Conservation (phyloP, 2,888 invertebrate species). For the Steromphala cineraria region DNA sequence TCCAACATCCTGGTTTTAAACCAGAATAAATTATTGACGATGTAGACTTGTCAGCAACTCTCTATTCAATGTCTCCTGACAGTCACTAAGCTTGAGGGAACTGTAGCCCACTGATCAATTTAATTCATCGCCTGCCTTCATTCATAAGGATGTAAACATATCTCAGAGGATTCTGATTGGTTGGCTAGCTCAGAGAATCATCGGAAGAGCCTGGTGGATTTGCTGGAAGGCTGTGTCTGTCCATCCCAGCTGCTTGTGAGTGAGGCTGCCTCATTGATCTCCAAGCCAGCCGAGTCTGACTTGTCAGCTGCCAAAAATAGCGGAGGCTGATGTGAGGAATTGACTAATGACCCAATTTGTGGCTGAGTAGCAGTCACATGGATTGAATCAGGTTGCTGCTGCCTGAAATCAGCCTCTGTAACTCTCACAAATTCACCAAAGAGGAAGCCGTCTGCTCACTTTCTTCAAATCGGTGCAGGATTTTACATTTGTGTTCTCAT, state of each 20-base stretch:
- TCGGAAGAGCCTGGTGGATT: neutral
- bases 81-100: neutral
- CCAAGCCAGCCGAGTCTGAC: neutral
- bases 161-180: neutral
- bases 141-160: neutral
- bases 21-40: no score
- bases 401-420: no score
- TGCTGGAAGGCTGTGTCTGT: neutral
- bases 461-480: no score
- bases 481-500: no score
- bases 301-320: conserved; percentile 5
- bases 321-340: neutral
- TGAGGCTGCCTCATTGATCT: neutral
- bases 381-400: no score
- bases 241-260: neutral
- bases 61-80: no score
- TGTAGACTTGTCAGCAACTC: no score
- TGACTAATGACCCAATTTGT: conserved; percentile 6
- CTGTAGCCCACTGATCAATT: neutral
- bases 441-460: no score
- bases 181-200: neutral
- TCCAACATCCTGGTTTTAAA: no score
- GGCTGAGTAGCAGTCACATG: neutral
- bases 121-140: neutral
- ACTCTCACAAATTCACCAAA: no score